Conservation (phyloP, 2,797 vertebrate species). For the Anolis apletophallus region DNA sequence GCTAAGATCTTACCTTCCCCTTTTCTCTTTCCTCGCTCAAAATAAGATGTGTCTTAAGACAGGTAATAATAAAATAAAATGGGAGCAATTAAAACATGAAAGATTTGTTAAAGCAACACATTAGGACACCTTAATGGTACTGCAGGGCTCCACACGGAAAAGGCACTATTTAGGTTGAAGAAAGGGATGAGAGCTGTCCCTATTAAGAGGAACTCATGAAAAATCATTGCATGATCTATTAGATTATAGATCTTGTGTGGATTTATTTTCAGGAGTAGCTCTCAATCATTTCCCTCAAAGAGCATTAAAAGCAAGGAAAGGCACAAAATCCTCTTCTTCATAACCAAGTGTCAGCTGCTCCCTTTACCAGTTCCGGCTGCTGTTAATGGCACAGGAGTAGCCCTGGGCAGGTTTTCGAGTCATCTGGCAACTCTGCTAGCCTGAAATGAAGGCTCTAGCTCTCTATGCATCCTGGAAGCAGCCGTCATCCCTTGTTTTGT, state of each 20-base stretch:
- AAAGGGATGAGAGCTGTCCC: no score
- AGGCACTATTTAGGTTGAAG: background rate
- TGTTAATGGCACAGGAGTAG: background rate
- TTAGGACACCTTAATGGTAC: background rate
- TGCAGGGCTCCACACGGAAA: background rate
- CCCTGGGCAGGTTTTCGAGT: background rate
- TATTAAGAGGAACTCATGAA: no score
- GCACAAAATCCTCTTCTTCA: background rate
- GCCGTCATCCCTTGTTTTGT: background rate
- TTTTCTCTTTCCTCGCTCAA: background rate
- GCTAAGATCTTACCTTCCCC: background rate
- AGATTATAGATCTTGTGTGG: background rate
- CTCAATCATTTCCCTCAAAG: background rate
- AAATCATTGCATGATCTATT: no score
- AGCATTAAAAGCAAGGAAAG: background rate
- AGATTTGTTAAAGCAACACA: background rate
- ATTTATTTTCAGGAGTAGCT: background rate
- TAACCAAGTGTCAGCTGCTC: background rate
- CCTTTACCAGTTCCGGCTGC: background rate
- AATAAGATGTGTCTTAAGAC: background rate
- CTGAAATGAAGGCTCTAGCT: background rate
- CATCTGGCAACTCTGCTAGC: background rate
- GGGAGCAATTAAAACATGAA: background rate
- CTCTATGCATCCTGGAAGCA: background rate
- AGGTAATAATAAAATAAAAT: background rate